Base-by-base conservation (phyloP, 2,888 invertebrate species). In the Brenthis daphne region DNA sequence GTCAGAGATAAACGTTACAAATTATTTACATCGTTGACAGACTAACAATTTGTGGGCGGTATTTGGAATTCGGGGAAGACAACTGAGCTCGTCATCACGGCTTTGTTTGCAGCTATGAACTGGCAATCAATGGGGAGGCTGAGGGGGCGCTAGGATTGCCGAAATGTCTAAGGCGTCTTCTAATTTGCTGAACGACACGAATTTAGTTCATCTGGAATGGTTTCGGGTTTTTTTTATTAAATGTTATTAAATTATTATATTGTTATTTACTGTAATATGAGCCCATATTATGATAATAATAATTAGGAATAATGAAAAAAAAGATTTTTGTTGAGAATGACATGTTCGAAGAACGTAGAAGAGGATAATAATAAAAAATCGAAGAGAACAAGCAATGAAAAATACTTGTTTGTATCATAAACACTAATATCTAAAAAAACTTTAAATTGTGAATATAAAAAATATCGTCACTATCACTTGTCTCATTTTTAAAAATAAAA, bases 61-160 rank as follows among this genome's bases (percentile, higher is more conserved):
- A 82, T 85, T 84, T 79, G 83, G 82, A 80, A 85, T 85, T 83
- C 81, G 80, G 79, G 77, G 80, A 82, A 84, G 84, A 84, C 84
- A 84, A 83, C 85, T 81, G 79, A 77, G 82, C 81, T 85, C 82
- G 82, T 86, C 84, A 82, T 80, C 79, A 81, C 75, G 80, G 86
- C 85, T 86, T 88, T 87, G 88, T 89, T 87, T 86, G 88, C 82
- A 85, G 82, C 77, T 80, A 77, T 79, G 80, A 82, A 80, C 79
- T 81, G 79, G 83, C 85, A 87, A 88, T 89, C 86, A 83, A 82
- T 77, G 78, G 77, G 75, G 69, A 70, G 74, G 77, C 74, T 76
- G 77, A 75, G 76, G 74, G 77, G 75, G 74, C 75, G 77, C 77
- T 79, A 75, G 74, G 82, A 84, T 85, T 83, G 83, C 83, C 84